Base-by-base conservation (phyloP, 2,113 vertebrate genomes). In the Centrocercus urophasianus region DNA sequence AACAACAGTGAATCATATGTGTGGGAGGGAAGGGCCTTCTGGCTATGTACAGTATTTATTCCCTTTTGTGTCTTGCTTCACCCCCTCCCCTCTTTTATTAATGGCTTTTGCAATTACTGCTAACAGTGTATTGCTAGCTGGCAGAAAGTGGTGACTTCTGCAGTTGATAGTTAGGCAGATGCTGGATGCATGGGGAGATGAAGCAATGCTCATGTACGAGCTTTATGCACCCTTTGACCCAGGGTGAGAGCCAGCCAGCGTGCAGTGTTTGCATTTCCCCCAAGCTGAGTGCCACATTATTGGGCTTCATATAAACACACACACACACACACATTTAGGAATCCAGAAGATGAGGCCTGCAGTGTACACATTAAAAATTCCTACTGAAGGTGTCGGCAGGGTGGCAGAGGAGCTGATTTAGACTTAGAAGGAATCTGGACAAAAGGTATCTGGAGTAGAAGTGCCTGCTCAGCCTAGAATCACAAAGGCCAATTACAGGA, bases 1-100 rank as follows among this genome's bases (percentile, higher is more conserved):
- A 98, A 97, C 96, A 98, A 97, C 97, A 97, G 97, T 96, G 97
- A 97, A 97, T 98, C 98, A 97, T 98, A 97, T 97, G 98, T 98
- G 98, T 98, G 97, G 98, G 97, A 98, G 97, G 97, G 97, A 97
- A 97, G 96, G 63, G 60, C 97, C 98, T 93, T 88, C 88, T 0
- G 97, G 98, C 97, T 98, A 92, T 98, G 97, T 98, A 98, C 97
- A 98, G 95, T 97, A 93, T 97, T 97, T 96, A 97, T 97, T 98
- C 97, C 97, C 97, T 97, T 97, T 97, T 96, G 94, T 96, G 95
- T 96, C 94, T 97, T 93, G 86, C 65, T 94, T 83, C 54, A 88
- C 89, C 82, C 95, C 95, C 96, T 90, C 91, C 91, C 79, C 89
- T 87, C 91, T 96, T 96, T 97, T 98, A 97, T 97, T 98, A 98